phyloP scores from a whole-genome alignment of 2,888 invertebrate genomes.

The Gisinianus flammeolus region DNA sequence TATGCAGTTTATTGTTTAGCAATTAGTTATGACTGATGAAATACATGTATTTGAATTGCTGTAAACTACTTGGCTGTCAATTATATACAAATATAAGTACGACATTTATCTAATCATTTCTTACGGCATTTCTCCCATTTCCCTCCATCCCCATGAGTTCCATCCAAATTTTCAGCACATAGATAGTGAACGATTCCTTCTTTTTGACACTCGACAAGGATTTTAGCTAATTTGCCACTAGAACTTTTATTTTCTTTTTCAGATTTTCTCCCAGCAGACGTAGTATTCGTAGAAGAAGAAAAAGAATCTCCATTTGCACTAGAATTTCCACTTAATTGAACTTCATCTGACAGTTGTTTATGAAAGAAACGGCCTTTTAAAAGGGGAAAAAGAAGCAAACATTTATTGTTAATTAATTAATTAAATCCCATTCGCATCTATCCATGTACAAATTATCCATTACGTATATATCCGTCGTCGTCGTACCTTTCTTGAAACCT shows the following conservation, averaged over 20 bases:
- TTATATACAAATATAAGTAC: too few relatives aligned
- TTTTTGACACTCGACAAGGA: slow-evolving; percentile 90
- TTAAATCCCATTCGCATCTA: too few relatives aligned
- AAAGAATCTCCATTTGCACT: slow-evolving; percentile 59
- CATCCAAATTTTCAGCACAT: slow-evolving; percentile 87
- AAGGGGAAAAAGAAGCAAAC: too few relatives aligned
- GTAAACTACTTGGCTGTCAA: too few relatives aligned
- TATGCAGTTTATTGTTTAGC: too few relatives aligned
- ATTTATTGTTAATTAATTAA: too few relatives aligned
- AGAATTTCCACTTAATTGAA: slow-evolving; percentile 65
- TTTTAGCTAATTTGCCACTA: slow-evolving; percentile 87
- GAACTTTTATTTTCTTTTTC: slow-evolving; percentile 71
- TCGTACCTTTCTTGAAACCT: slow-evolving; percentile 77
- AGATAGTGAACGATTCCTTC: slow-evolving; percentile 93
- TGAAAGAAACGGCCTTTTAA: slow-evolving; percentile 87
- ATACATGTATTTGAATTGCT: not conserved
- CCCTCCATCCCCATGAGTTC: slow-evolving; percentile 68
- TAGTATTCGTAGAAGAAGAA: slow-evolving; percentile 33
- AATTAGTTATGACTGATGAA: too few relatives aligned
- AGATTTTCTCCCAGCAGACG: slow-evolving; percentile 52
- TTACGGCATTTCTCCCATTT: slow-evolving; percentile 93
- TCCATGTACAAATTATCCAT: too few relatives aligned
- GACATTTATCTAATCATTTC: too few relatives aligned
- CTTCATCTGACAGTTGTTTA: slow-evolving; percentile 88
- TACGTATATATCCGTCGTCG: too few relatives aligned